Evolutionary conservation across 1,140 invertebrate genomes (phyloP).

Genomic region (Himalopsyche phryganea): DNA sequence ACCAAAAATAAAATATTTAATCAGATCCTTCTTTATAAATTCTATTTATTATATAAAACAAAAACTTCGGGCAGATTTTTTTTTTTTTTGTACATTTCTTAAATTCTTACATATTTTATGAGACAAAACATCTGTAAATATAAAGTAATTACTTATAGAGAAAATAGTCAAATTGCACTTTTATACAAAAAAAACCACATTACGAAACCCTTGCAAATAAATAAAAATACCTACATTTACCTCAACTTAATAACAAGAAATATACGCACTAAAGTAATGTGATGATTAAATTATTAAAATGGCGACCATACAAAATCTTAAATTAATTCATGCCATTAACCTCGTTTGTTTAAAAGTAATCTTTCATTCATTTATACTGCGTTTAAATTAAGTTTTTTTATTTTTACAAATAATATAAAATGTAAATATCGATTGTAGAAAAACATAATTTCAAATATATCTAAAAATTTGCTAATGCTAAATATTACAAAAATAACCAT

Average conservation of each 20-base stretch:
- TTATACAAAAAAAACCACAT: constrained; percentile 16
- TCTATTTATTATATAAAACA: too few relatives aligned
- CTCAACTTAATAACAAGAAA: constrained; percentile 24
- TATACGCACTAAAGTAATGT: constrained; percentile 12
- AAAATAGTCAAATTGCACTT: constrained; percentile 32
- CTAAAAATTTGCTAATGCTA: too few relatives aligned
- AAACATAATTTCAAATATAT: too few relatives aligned
- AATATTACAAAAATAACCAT: too few relatives aligned
- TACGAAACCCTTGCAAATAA: constrained; percentile 25
- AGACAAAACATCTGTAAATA: constrained; percentile 13
- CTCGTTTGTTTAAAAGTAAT: not conserved
- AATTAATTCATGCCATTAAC: not conserved
- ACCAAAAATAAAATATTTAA: too few relatives aligned
- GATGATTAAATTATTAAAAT: not conserved
- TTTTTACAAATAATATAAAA: not conserved
- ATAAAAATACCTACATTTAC: constrained; percentile 35
- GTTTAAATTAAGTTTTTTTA: too few relatives aligned
- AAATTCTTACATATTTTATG: too few relatives aligned
- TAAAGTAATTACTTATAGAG: constrained; percentile 10
- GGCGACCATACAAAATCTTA: constrained; percentile 1
- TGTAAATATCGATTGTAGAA: not conserved
- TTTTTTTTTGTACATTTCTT: not conserved
- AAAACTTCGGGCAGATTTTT: not conserved
- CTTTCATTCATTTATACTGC: too few relatives aligned
- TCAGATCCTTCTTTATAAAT: too few relatives aligned